These are phyloP conservation scores for Parauchenoglanis ngamensis DNA, from an alignment of 2,797 vertebrate genomes.

Conservation along the genomic window DNA sequence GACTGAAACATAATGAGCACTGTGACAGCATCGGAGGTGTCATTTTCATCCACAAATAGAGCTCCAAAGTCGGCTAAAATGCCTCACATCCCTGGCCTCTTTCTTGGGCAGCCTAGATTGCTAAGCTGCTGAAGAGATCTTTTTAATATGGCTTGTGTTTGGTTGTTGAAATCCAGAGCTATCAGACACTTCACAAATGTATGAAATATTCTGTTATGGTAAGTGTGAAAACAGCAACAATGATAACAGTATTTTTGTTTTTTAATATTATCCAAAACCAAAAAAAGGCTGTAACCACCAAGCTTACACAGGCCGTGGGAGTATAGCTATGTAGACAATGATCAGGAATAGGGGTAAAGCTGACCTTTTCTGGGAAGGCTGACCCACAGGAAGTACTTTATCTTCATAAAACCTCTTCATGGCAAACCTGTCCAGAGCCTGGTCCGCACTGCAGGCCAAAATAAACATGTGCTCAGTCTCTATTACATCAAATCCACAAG, in stretches of 20 bases:
- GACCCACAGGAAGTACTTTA: conserved; percentile 94
- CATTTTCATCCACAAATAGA: conserved; percentile 3
- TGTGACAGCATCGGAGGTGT: background rate
- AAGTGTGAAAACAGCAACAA: background rate
- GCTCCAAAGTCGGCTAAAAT: background rate
- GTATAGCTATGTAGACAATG: conserved; percentile 30
- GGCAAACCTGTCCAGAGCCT: conserved; percentile 96
- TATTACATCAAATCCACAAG: background rate
- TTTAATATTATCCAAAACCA: background rate
- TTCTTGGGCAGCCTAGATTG: background rate
- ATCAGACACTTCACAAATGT: background rate
- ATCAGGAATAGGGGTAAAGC: conserved; percentile 61
- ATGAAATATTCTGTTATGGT: background rate
- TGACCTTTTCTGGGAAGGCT: conserved; percentile 96
- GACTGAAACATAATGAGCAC: background rate
- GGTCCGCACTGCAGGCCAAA: conserved; percentile 81
- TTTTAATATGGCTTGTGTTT: background rate
- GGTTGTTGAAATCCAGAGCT: background rate
- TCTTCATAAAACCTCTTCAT: conserved; percentile 99
- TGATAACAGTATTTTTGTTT: background rate
- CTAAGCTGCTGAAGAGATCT: background rate
- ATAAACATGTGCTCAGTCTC: conserved; percentile 21
- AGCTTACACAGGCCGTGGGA: conserved; percentile 3
- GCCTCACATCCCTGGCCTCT: background rate
- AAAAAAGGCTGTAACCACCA: background rate